Evolutionary conservation across 2,113 vertebrate genomes (phyloP).

Genomic region (Gasterosteus nipponicus): DNA sequence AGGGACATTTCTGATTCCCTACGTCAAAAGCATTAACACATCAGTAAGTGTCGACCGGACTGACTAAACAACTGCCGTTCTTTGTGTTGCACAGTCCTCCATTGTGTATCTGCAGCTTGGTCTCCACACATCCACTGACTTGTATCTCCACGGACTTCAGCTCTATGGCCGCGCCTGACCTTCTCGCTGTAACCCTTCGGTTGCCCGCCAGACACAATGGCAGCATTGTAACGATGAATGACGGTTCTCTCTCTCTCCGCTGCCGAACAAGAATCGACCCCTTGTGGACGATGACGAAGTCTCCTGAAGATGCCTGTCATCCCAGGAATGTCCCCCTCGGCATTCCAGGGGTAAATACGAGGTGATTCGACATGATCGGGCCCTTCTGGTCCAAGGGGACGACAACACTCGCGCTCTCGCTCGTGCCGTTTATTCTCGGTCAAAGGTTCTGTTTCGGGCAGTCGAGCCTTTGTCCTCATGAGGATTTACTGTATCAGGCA

Average conservation of each 20-base stretch:
- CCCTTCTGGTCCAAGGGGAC: slow-evolving; percentile 63
- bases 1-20: slow-evolving; percentile 65
- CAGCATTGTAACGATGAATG: slow-evolving; percentile 60
- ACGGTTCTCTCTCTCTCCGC: slow-evolving; percentile 36
- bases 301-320: slow-evolving; percentile 39
- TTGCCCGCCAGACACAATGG: slow-evolving; percentile 51
- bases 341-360: slow-evolving; percentile 54
- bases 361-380: slow-evolving; percentile 39
- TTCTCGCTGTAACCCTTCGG: slow-evolving; percentile 55
- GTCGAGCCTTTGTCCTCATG: slow-evolving; percentile 16
- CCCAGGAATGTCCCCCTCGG: slow-evolving; percentile 55
- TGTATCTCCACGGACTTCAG: slow-evolving; percentile 53
- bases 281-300: slow-evolving; percentile 54
- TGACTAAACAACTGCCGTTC: slow-evolving; percentile 54
- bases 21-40: slow-evolving; percentile 49
- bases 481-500: slow-evolving; percentile 14
- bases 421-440: slow-evolving; percentile 56
- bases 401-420: slow-evolving; percentile 61
- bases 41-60: slow-evolving; percentile 55
- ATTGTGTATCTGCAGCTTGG: slow-evolving; percentile 65
- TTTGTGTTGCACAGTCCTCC: slow-evolving; percentile 70
- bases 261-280: slow-evolving; percentile 56
- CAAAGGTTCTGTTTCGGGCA: slow-evolving; percentile 17
- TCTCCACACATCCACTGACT: slow-evolving; percentile 62
- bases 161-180: slow-evolving; percentile 64